These are phyloP conservation scores for Caenorhabditis sp. DNA, from an alignment of 2,888 invertebrate species.

Conservation along the genomic window DNA sequence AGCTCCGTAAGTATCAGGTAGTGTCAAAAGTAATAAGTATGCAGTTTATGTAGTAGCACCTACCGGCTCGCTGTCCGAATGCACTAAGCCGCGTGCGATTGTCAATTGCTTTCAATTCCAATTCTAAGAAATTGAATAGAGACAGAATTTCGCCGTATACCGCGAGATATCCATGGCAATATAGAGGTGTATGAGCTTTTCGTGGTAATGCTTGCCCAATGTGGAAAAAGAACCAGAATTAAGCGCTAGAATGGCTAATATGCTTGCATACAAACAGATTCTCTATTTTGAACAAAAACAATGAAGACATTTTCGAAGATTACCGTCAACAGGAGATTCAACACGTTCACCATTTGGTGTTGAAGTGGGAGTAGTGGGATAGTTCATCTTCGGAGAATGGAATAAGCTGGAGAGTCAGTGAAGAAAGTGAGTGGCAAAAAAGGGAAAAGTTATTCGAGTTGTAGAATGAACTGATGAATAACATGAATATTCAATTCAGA, in stretches of 20 bases:
- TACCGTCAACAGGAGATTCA: background rate
- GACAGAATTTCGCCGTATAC: background rate
- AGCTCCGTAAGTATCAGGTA: background rate
- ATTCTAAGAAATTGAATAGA: conserved; percentile 1
- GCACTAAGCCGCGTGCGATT: background rate
- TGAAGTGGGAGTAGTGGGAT: background rate
- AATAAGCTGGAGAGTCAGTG: background rate
- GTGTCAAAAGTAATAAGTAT: background rate
- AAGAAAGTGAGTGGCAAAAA: conserved; percentile 13
- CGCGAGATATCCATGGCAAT: conserved; percentile 17
- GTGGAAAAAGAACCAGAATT: conserved; percentile 33
- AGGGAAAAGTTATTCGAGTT: conserved; percentile 9
- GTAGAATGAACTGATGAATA: conserved; percentile 36
- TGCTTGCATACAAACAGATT: background rate
- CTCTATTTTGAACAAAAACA: background rate
- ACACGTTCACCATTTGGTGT: background rate
- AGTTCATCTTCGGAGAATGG: background rate
- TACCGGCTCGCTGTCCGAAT: conserved; percentile 3
- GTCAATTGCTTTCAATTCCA: background rate
- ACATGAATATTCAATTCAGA: conserved; percentile 42
- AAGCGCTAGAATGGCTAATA: conserved; percentile 7
- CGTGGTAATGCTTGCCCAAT: conserved; percentile 18
- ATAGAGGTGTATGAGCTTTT: background rate
- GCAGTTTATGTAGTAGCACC: too few relatives aligned
- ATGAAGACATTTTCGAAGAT: background rate